Percentiles rank a stretch among this genome's conserved stretches.
Conservation (phyloP, 2,888 invertebrate genomes). For the Nowickia ferox region DNA sequence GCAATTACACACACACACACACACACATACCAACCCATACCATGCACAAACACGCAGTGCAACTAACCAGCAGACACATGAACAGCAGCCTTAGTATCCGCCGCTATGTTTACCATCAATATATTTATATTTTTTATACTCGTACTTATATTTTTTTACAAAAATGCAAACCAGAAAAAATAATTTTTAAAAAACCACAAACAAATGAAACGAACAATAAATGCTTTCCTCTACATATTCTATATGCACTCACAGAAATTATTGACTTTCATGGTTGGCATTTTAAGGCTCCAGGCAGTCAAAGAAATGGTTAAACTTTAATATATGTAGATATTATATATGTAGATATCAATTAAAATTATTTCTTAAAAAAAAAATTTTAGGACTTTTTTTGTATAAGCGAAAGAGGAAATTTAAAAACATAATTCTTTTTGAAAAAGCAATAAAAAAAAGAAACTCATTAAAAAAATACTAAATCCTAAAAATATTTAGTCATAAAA, state of each 20-base stretch:
- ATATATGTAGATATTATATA: too few species aligned
- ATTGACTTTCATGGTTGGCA: neutral
- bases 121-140: neutral
- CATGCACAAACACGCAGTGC: neutral
- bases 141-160: neutral
- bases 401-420: too few species aligned
- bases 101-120: constrained; percentile 38
- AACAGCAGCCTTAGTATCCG: constrained; percentile 9
- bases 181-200: constrained; percentile 26
- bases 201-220: constrained; percentile 70
- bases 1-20: constrained; percentile 6
- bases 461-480: too few species aligned
- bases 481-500: too few species aligned
- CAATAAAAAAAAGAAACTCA: too few species aligned
- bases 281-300: constrained; percentile 14
- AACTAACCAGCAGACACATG: constrained; percentile 13
- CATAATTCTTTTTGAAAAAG: too few species aligned
- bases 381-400: too few species aligned
- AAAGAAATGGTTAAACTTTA: neutral
- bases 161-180: neutral
- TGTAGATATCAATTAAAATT: too few species aligned
- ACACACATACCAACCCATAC: constrained; percentile 9
- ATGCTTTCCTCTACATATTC: constrained; percentile 40
- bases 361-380: too few species aligned
- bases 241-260: neutral